Conservation (phyloP, 2,113 vertebrate species). For the Tiliqua scincoides region DNA sequence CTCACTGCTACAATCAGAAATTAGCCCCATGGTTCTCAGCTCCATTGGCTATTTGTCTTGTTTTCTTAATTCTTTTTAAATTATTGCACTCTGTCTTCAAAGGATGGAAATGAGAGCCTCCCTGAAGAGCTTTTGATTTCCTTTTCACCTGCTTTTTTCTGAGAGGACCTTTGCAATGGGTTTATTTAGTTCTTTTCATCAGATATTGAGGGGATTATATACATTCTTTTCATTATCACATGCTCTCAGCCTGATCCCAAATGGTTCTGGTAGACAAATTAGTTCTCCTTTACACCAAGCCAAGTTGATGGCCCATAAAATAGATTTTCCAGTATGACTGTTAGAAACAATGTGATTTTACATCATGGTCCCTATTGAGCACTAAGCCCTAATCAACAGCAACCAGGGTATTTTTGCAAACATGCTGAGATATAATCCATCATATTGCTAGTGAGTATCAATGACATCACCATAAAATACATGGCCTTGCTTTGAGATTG, state of each 20-base stretch:
- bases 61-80: background rate
- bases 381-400: slow-evolving; percentile 22
- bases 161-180: background rate
- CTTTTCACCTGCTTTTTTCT: background rate
- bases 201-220: slow-evolving; percentile 19
- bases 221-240: slow-evolving; percentile 47
- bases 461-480: slow-evolving; percentile 13
- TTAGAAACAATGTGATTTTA: slow-evolving; percentile 28
- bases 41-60: background rate
- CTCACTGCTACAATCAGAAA: background rate
- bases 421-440: background rate
- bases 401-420: slow-evolving; percentile 2
- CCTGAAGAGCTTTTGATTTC: slow-evolving; percentile 7
- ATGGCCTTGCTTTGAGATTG: background rate
- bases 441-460: background rate
- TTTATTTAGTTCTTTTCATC: slow-evolving; percentile 31
- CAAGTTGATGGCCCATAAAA: slow-evolving; percentile 54
- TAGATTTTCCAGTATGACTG: slow-evolving; percentile 41
- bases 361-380: background rate
- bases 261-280: slow-evolving; percentile 45
- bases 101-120: background rate
- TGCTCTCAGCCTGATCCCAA: background rate
- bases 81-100: background rate
- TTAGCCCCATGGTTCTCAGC: background rate
- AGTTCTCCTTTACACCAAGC: slow-evolving; percentile 27